Base-by-base conservation (phyloP, 2,888 invertebrate species). In the Nymphalis c-album region DNA sequence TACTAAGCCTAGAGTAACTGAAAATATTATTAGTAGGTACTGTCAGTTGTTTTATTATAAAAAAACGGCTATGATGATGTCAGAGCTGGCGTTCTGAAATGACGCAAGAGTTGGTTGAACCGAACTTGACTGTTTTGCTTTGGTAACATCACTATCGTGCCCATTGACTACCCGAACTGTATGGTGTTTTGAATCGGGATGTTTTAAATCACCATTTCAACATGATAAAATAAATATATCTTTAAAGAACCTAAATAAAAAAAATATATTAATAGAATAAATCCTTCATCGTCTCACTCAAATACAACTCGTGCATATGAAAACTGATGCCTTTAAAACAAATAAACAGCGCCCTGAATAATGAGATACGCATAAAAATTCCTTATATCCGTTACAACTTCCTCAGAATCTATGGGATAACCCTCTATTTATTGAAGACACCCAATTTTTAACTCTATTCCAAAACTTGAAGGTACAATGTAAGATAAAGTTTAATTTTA, bases 341-440 rank as follows among this genome's bases (percentile, higher is more conserved):
- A 86, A 88, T 85, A 88, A 87, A 85, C 84, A 84, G 80, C 80
- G 78, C 75, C 75, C 71, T 74, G 76, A 85, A 85, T 87, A 87
- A 87, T 85, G 85, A 83, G 84, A 86, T 81, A 78, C 80, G 81
- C 85, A 88, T 89, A 89, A 89, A 89, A 89, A 87, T 81, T 82
- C 83, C 81, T 82, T 83, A 81, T 82, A 80, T 79, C 77, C 85
- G 83, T 83, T 82, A 82, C 82, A 81, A 84, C 85, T 88, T 90
- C 90, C 90, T 85, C 85, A 76, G 70, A 57, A 79, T 74, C 81
- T 77, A 63, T 64, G 64, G 31, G 40, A 60, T 55, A 61, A 68
- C 61, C 64, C 77, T 76, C 60, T 40, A 57, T 5, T 17, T 35
- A 20, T 50, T 35, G 31, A 60, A 10, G 6, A 31, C 64, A 60